These are phyloP conservation scores for Chamaea fasciata DNA, from an alignment of 2,113 vertebrate genomes.

Conservation along the genomic window DNA sequence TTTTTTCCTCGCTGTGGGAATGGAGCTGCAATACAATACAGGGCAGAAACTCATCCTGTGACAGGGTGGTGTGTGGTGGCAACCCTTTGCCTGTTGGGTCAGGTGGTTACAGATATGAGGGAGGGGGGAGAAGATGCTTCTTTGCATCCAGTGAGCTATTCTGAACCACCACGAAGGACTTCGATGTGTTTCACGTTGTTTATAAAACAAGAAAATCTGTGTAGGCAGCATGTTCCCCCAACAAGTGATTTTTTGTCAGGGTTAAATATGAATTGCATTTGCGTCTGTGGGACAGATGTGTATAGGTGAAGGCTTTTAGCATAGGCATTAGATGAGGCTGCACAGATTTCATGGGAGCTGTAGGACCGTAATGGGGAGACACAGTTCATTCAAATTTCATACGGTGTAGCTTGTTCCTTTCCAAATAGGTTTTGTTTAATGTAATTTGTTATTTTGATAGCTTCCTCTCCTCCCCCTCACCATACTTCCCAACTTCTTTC, in stretches of 20 bases:
- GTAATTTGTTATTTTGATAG: slow-evolving; percentile 5
- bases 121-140: not conserved
- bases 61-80: not conserved
- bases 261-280: not conserved
- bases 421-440: slow-evolving; percentile 15
- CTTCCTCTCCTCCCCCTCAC: not conserved
- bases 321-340: not conserved
- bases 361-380: not conserved
- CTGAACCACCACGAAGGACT: not conserved
- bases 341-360: not conserved
- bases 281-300: not conserved
- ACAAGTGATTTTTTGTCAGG: not conserved
- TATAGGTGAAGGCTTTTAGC: not conserved
- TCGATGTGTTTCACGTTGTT: not conserved
- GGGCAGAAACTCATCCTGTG: not conserved
- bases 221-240: rapidly evolving
- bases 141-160: not conserved
- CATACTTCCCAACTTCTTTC: not conserved
- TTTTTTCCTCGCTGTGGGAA: not conserved
- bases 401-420: not conserved
- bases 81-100: not conserved
- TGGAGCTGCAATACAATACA: not conserved
- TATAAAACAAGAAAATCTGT: not conserved
- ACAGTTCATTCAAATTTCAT: not conserved
- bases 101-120: not conserved